These are phyloP conservation scores for Chionomys nivalis DNA, from an alignment of 2,113 vertebrate genomes.

Conservation along the genomic window DNA sequence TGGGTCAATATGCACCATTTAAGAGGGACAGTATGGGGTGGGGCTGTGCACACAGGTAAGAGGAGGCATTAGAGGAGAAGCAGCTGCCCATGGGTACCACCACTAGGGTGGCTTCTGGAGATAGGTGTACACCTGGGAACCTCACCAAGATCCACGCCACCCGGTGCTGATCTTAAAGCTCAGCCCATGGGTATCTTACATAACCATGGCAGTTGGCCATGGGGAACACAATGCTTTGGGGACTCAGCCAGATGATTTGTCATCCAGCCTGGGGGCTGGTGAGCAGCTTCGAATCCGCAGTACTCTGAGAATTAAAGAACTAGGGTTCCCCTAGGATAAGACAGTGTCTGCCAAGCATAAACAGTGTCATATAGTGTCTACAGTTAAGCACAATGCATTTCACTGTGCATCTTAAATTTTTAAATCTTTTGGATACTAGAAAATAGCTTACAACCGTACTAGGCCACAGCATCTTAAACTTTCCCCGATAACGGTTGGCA, in stretches of 20 bases:
- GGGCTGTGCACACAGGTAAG: no score
- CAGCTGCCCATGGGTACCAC: background rate
- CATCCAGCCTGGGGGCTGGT: background rate
- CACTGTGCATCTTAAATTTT: background rate
- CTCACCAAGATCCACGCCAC: background rate
- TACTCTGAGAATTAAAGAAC: background rate
- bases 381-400: background rate
- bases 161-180: background rate
- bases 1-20: background rate
- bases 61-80: background rate
- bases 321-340: background rate
- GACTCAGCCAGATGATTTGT: background rate
- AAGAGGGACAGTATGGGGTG: background rate
- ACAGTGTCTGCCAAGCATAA: background rate
- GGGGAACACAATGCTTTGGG: background rate
- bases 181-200: background rate
- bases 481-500: conserved; percentile 3
- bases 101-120: background rate
- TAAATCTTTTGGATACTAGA: conserved; percentile 41
- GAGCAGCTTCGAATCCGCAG: background rate
- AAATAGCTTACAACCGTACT: background rate
- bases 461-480: background rate
- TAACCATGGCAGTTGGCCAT: background rate
- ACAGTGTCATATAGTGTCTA: background rate
- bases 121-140: background rate